phyloP scores from a whole-genome alignment of 2,797 vertebrate species.

The Eutrigla gurnardus region DNA sequence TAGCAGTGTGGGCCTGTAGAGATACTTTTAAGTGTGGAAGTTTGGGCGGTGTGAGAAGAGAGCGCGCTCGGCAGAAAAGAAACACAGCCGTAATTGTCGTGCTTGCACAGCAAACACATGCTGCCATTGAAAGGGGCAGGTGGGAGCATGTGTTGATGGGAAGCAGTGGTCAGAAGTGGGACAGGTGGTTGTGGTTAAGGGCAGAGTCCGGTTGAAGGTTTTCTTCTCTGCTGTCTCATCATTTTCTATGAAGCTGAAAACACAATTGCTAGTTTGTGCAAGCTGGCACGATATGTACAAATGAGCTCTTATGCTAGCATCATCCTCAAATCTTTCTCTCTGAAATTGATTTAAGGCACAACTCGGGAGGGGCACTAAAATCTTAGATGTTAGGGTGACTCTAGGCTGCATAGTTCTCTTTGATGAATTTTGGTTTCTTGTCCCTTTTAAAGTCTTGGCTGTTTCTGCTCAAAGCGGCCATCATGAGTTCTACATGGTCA shows the following conservation, averaged over 20 bases:
- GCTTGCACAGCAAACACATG: constrained; percentile 63
- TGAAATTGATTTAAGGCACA: background rate
- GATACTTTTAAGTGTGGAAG: background rate
- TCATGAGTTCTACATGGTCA: constrained; percentile 30
- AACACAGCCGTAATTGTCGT: constrained; percentile 3
- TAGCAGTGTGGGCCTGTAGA: background rate
- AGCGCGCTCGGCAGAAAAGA: background rate
- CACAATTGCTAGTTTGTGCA: background rate
- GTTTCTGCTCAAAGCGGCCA: constrained; percentile 25
- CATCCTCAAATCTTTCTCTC: background rate
- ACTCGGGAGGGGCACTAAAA: background rate
- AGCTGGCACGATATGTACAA: background rate
- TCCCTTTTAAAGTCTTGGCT: constrained; percentile 8
- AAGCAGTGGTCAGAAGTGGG: constrained; percentile 10
- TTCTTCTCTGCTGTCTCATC: constrained; percentile 3
- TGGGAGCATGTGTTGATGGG: constrained; percentile 42
- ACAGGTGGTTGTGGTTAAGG: constrained; percentile 44
- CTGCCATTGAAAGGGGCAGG: constrained; percentile 52
- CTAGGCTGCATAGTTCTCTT: background rate
- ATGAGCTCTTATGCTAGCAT: background rate
- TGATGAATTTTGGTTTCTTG: constrained; percentile 6
- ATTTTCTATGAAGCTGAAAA: constrained; percentile 5
- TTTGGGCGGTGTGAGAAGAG: constrained; percentile 21
- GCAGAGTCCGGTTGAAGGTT: background rate
- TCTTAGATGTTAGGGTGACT: background rate